These are phyloP conservation scores for Muscicapa comitata DNA, from an alignment of 2,797 vertebrate genomes.

Conservation along the genomic window DNA sequence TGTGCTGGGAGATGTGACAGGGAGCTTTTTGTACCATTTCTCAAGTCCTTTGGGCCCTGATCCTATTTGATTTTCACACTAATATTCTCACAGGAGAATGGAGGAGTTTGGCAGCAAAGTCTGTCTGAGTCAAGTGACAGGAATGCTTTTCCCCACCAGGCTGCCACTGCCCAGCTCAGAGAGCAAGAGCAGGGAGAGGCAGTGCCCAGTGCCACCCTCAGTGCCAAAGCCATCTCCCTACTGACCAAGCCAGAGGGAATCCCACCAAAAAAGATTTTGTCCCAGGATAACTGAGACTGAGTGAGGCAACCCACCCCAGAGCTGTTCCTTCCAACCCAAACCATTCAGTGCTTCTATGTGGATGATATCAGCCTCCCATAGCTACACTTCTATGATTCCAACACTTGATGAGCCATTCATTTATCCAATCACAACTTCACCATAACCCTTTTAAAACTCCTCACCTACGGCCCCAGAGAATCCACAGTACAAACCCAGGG, in stretches of 20 bases:
- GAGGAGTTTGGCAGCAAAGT: neutral
- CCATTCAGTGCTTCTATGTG: neutral
- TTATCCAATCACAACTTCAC: neutral
- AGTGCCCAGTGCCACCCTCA: neutral
- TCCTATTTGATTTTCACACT: neutral
- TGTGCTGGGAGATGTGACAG: neutral
- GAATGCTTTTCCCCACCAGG: neutral
- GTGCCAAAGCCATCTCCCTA: neutral
- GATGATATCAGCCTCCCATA: no score
- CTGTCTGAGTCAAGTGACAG: rapidly evolving
- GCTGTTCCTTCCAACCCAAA: neutral
- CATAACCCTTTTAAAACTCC: neutral
- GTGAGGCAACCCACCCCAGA: neutral
- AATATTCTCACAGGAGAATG: neutral
- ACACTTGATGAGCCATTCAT: neutral
- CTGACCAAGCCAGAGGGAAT: neutral
- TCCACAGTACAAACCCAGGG: neutral
- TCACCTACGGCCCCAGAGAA: neutral
- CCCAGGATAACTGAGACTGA: neutral
- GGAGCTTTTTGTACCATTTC: neutral
- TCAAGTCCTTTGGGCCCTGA: neutral
- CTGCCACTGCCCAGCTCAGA: neutral
- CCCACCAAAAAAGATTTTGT: neutral
- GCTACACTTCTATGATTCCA: neutral
- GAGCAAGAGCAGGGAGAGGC: neutral